These are phyloP conservation scores for Malurus elegans DNA, from an alignment of 2,113 vertebrate species.

Conservation along the genomic window DNA sequence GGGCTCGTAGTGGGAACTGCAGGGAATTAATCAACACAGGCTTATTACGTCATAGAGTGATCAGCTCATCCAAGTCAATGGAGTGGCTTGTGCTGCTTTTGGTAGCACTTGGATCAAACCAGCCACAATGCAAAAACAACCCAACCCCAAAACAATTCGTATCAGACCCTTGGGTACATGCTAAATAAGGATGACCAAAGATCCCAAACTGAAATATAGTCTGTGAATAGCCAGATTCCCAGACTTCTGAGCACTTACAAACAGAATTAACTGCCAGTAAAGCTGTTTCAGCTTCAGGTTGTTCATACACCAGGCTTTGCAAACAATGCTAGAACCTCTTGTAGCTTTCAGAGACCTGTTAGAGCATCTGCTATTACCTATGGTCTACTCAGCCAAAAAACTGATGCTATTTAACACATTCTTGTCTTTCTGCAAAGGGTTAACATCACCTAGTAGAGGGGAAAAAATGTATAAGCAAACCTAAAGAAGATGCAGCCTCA, in stretches of 20 bases:
- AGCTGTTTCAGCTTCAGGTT: neutral
- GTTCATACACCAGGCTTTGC: neutral
- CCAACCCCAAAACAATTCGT: neutral
- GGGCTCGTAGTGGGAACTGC: neutral
- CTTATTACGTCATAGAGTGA: neutral
- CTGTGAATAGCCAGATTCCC: neutral
- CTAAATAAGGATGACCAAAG: neutral
- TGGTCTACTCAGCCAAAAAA: neutral
- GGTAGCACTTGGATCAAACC: neutral
- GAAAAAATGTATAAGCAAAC: neutral
- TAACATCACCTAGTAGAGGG: neutral
- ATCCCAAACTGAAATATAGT: neutral
- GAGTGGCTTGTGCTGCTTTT: neutral
- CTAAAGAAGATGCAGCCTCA: neutral
- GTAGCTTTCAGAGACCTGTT: neutral
- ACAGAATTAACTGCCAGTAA: neutral
- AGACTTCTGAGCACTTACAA: neutral
- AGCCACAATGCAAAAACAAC: neutral
- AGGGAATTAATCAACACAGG: neutral
- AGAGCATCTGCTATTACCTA: neutral
- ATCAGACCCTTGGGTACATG: neutral
- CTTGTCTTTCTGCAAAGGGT: neutral
- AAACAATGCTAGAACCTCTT: neutral
- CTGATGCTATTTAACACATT: neutral
- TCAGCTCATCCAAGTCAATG: neutral